phyloP scores from a whole-genome alignment of 1,140 invertebrate genomes.

The Lithobius niger region DNA sequence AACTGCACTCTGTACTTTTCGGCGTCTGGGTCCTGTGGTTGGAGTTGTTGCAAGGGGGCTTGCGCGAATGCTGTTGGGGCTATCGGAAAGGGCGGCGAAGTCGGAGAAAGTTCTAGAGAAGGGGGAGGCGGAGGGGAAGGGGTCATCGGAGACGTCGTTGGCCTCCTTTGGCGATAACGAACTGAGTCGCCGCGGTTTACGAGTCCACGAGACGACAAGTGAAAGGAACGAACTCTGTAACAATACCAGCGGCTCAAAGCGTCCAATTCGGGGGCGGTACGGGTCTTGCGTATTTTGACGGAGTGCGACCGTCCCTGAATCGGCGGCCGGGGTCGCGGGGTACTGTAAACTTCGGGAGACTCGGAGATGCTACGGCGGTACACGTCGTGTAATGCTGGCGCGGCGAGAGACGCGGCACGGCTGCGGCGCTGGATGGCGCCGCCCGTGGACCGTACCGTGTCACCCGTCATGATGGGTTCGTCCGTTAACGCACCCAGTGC shows the following conservation, averaged over 20 bases:
- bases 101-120: conserved; percentile 22
- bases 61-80: conserved; percentile 23
- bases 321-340: not conserved
- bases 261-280: not conserved
- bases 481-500: too few species aligned
- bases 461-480: too few species aligned
- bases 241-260: not conserved
- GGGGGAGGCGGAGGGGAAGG: conserved; percentile 12
- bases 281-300: not conserved
- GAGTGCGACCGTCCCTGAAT: not conserved
- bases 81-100: conserved; percentile 22
- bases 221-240: not conserved
- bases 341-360: not conserved
- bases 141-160: conserved; percentile 53
- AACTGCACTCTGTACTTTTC: conserved; percentile 57
- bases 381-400: not conserved
- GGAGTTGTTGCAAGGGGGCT: conserved; percentile 27
- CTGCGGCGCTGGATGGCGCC: not conserved
- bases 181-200: conserved; percentile 82
- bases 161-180: conserved; percentile 55
- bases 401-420: not conserved
- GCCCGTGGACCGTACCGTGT: not conserved
- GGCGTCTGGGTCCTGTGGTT: conserved; percentile 23
- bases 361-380: conserved; percentile 2
- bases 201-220: conserved; percentile 45